Base-by-base conservation (phyloP, 2,797 vertebrate genomes). In the Sebastes cheni region DNA sequence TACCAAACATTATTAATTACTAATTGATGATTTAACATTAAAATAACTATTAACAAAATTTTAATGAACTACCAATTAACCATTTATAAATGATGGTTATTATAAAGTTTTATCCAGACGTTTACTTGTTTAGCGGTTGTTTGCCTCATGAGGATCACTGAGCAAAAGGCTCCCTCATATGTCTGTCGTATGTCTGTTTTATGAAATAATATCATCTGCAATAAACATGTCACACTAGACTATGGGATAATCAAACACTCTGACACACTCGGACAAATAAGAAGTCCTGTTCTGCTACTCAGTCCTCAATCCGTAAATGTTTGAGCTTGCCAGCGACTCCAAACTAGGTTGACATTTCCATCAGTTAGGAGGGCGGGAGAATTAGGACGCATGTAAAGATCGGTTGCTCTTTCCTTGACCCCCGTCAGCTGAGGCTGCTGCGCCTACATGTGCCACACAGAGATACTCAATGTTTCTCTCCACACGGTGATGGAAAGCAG, bases 401-500 rank as follows among this genome's bases (percentile, higher is more conserved):
- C 65, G n/a, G 32, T 70, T 77, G 75, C 75, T 77, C 70, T 80
- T 76, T 85, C 55, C 42, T 80, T 82, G 77, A 86, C 87, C 82
- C 6, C 71, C 30, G 68, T 74, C 77, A 77, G 46, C 67, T 60
- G 34, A 71, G 67, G 42, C 81, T 64, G 67, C 82, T 59, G 60
- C 9, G 50, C 55, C 77, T 83, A 67, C 81, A 72, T 66, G 79
- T 61, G 84, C 75, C 73, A 65, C 39, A 14, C 54, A 65, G 71
- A 72, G 75, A 56, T 5, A 23, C 67, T 90, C 75, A 60, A 81
- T 88, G 81, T 64, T 55, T 69, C 18, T 50, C 62, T 59, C 50
- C 29, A 50, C 71, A 59, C 14, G 1, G 52, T 34, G 62, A 54
- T 69, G 34, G 66, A 56, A 22, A 52, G 62, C 46, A 50, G 25